Evolutionary conservation across 2,113 vertebrate species (phyloP).

Genomic region (Leptosomus discolor): DNA sequence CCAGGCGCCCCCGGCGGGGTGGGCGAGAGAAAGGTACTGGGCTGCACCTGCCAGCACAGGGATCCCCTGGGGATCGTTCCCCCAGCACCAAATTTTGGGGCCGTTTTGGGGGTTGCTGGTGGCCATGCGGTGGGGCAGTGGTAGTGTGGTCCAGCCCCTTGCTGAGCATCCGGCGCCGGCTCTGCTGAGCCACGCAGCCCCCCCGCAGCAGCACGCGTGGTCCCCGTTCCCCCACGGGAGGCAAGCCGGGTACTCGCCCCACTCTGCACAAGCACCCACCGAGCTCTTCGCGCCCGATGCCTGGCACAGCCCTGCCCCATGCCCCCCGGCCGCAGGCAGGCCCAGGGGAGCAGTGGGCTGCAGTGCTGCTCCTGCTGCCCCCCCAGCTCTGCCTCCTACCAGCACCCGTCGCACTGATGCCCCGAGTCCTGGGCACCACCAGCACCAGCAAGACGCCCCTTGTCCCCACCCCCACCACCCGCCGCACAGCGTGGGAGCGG

Average conservation of each 20-base stretch:
- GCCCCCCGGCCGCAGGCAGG: neutral
- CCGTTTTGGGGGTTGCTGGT: neutral
- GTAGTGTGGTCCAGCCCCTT: neutral
- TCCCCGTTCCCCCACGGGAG: rapidly evolving
- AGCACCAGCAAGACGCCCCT: neutral
- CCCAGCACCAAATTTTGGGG: neutral
- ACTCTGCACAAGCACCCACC: neutral
- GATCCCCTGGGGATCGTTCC: rapidly evolving
- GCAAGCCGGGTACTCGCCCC: neutral
- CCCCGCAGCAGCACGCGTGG: neutral
- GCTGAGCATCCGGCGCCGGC: neutral
- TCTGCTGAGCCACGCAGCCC: neutral
- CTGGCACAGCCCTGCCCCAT: neutral
- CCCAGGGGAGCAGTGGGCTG: rapidly evolving
- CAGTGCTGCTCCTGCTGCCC: neutral
- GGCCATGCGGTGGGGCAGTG: neutral
- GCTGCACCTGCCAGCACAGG: neutral
- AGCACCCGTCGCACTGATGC: neutral
- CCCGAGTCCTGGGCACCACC: neutral
- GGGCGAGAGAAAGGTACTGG: neutral
- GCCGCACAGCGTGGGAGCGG: neutral
- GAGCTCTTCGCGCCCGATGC: neutral
- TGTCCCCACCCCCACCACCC: neutral
- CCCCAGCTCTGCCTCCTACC: neutral
- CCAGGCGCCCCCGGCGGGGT: neutral